Evolutionary conservation across 2,113 vertebrate genomes (phyloP).

Genomic region (Myiagra hebetior): DNA sequence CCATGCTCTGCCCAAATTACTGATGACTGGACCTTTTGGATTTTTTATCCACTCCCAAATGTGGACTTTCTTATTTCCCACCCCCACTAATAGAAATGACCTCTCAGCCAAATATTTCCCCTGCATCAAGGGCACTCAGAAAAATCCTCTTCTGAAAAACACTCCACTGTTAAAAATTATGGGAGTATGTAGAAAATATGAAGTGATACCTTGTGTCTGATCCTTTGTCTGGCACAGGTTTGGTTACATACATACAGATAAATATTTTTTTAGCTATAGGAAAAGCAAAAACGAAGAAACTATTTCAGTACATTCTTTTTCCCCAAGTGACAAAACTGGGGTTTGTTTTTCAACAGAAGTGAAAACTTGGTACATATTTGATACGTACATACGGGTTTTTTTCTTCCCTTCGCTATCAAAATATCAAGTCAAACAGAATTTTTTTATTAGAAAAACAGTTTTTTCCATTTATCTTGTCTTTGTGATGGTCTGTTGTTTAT

Average conservation of each 20-base stretch:
- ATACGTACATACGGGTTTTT: background rate
- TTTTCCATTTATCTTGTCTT: background rate
- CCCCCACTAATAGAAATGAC: background rate
- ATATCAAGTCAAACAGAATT: background rate
- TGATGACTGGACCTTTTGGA: background rate
- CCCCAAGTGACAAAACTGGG: background rate
- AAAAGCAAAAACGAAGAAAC: background rate
- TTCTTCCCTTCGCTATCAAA: background rate
- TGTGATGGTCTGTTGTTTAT: background rate
- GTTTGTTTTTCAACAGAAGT: background rate
- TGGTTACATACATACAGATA: background rate
- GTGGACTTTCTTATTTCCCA: background rate
- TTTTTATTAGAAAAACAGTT: background rate
- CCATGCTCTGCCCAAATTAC: background rate
- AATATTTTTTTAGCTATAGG: background rate
- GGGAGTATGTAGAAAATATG: background rate
- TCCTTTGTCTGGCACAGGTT: background rate
- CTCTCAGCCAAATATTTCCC: background rate
- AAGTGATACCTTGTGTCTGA: background rate
- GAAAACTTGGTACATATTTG: background rate
- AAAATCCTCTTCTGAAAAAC: background rate
- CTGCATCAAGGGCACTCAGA: background rate
- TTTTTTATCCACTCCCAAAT: background rate
- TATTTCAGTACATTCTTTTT: background rate
- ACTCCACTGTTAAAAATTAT: background rate